These are phyloP conservation scores for Percopsis transmontana DNA, from an alignment of 2,113 vertebrate species.

Conservation along the genomic window DNA sequence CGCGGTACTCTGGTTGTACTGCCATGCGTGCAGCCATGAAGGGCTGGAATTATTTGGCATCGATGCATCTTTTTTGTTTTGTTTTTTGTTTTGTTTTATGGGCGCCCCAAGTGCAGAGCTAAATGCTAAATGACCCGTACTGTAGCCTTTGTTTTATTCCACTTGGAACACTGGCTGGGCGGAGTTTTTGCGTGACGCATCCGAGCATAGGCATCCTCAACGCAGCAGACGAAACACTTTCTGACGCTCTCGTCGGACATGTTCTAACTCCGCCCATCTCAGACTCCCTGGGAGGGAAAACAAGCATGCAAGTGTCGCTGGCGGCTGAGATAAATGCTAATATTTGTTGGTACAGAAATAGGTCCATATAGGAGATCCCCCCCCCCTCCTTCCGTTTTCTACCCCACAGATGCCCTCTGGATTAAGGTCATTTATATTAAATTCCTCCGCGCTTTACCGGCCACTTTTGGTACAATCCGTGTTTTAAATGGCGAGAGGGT, in stretches of 20 bases:
- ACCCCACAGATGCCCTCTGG: background rate
- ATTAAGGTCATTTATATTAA: background rate
- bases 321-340: background rate
- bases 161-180: background rate
- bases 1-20: constrained; percentile 1
- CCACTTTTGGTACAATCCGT: constrained; percentile 22
- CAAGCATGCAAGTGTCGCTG: no score
- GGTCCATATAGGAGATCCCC: background rate
- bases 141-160: background rate
- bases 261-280: background rate
- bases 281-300: background rate
- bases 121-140: background rate
- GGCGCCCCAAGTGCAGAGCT: no score
- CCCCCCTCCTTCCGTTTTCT: background rate
- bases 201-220: no score
- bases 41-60: no score
- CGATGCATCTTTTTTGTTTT: background rate
- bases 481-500: constrained; percentile 22
- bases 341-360: constrained; percentile 24
- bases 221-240: background rate
- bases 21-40: background rate
- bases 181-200: background rate
- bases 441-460: constrained; percentile 11
- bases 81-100: no score
- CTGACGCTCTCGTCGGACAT: background rate